Percentiles rank a stretch among this genome's conserved stretches.
Evolutionary conservation across 1,140 invertebrate species (phyloP).

Genomic region (Halesus radiatus): DNA sequence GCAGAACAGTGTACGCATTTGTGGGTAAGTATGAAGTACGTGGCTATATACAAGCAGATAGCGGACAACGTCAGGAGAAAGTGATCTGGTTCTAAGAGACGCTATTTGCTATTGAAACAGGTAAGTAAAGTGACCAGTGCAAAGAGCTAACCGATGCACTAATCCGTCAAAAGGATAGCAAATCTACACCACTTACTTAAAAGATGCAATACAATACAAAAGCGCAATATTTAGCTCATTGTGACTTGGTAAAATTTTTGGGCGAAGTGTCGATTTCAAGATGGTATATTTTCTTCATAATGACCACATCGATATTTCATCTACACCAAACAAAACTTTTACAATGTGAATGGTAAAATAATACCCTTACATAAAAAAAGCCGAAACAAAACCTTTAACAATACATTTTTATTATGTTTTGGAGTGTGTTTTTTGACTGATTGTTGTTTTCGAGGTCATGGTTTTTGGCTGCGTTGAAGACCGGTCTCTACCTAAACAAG

Average conservation of each 20-base stretch:
- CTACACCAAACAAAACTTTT: background rate
- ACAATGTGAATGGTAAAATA: too few species aligned
- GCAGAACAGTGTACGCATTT: too few species aligned
- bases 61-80: conserved; percentile 48
- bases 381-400: too few species aligned
- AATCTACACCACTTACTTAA: background rate
- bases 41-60: background rate
- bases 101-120: conserved; percentile 56
- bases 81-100: conserved; percentile 57
- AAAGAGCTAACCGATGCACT: background rate
- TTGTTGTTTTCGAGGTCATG: background rate
- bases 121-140: conserved; percentile 55
- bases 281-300: background rate
- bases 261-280: background rate
- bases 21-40: too few species aligned
- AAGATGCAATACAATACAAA: too few species aligned
- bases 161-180: background rate
- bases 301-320: background rate
- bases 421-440: background rate
- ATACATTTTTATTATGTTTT: background rate
- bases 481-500: conserved; percentile 8
- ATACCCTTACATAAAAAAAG: too few species aligned
- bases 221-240: background rate
- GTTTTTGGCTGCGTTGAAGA: background rate
- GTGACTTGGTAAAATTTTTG: background rate